Base-by-base conservation (phyloP, 2,888 invertebrate genomes). In the Eulithis prunata region DNA sequence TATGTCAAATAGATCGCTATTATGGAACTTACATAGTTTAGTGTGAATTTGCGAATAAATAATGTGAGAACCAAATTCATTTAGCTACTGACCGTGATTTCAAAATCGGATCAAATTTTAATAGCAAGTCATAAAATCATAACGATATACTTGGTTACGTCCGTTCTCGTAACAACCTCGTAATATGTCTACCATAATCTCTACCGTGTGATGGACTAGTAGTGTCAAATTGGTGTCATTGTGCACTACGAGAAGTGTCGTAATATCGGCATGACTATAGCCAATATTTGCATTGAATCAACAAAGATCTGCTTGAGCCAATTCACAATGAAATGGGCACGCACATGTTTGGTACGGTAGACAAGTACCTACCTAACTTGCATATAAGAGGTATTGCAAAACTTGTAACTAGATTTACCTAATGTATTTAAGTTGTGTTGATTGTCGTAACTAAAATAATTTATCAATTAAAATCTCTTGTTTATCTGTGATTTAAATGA, bases 171-270 rank as follows among this genome's bases (percentile, higher is more conserved):
- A 70, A 70, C 68, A 4, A 32, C 32, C 6, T 32, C 32, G 32
- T 32, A 32, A 32, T 32, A 13, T 51, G 59, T 32, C 53, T 63
- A 21, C 21, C 21, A 21, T 21, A 21, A 49, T 47, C 66, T 68
- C 49, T 68, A 46, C 45, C 3, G 69, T 74, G 70, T 74, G 54
- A 67, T 74, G 47, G 72, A 52, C 57, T 53, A 36, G 57, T 52
- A 43, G 54, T 57, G 74, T 78, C 74, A 74, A 73, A 78, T 75
- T 75, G 77, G 77, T 74, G 80, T 82, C 79, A 78, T 69, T 64
- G 57, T 55, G 65, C 51, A 62, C 65, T 53, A 59, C 62, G 47
- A 51, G 46, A 54, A 56, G 64, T 74, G 68, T 60, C 66, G 68
- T 70, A 70, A 74, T 62, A 66, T 68, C 60, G 49, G 68, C 65